phyloP scores from a whole-genome alignment of 2,888 invertebrate species.

The Timema podura region DNA sequence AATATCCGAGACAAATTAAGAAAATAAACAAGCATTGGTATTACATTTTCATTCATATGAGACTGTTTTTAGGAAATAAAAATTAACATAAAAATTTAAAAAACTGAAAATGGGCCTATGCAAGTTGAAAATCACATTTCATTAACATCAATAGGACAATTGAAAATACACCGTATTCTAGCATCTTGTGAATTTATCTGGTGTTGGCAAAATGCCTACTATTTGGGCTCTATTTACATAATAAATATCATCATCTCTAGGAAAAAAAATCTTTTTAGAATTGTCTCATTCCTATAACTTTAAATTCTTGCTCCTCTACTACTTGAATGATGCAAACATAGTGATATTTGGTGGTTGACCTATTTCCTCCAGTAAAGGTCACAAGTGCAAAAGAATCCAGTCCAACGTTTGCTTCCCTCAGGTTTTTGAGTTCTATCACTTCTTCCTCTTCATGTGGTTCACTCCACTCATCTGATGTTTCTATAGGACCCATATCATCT shows the following conservation, averaged over 20 bases:
- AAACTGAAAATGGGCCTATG: too few species aligned
- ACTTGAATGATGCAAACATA: neutral
- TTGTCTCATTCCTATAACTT: conserved; percentile 1
- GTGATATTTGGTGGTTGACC: neutral
- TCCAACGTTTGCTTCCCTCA: neutral
- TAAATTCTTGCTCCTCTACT: neutral
- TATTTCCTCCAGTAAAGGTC: neutral
- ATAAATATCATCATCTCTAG: neutral
- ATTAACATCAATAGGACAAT: neutral
- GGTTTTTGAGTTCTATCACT: neutral
- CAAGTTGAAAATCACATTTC: neutral
- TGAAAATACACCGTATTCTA: neutral
- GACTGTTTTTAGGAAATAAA: too few species aligned
- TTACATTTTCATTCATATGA: too few species aligned
- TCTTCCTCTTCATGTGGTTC: neutral
- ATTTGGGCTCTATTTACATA: neutral
- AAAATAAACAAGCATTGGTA: too few species aligned
- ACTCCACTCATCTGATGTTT: neutral
- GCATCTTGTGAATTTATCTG: neutral
- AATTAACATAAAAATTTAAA: too few species aligned
- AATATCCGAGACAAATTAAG: too few species aligned
- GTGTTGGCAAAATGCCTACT: neutral
- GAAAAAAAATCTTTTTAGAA: neutral
- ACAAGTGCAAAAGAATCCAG: neutral
- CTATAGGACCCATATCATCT: neutral